These are phyloP conservation scores for Sisor rabdophorus DNA, from an alignment of 2,113 vertebrate genomes.

Conservation along the genomic window DNA sequence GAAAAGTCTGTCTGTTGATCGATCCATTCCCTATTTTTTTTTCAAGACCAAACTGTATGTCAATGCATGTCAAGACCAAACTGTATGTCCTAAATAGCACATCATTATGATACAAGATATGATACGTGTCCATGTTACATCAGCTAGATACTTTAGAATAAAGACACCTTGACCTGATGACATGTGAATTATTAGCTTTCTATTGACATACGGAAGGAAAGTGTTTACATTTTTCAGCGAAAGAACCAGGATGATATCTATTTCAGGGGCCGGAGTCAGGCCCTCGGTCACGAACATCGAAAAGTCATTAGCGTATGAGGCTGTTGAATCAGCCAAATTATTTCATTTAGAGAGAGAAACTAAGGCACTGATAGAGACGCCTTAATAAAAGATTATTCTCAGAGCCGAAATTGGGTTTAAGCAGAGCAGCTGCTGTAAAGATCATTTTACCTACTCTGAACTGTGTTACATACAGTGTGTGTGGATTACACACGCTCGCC, in stretches of 20 bases:
- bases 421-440: slow-evolving; percentile 36
- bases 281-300: slow-evolving; percentile 22
- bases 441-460: slow-evolving; percentile 38
- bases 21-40: too few species aligned
- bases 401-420: slow-evolving; percentile 40
- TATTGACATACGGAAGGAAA: slow-evolving; percentile 3
- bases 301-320: slow-evolving; percentile 21
- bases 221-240: neutral
- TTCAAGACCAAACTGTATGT: too few species aligned
- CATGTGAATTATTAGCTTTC: neutral
- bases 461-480: slow-evolving; percentile 22
- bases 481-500: neutral
- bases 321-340: slow-evolving; percentile 31
- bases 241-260: slow-evolving; percentile 23
- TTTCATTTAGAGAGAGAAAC: slow-evolving; percentile 14
- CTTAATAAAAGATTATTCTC: slow-evolving; percentile 26
- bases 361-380: neutral
- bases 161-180: neutral
- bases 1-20: too few species aligned
- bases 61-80: too few species aligned
- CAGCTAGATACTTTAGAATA: neutral
- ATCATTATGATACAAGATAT: neutral
- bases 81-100: too few species aligned
- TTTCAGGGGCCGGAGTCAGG: slow-evolving; percentile 1
- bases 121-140: neutral